Conservation (phyloP, 2,113 vertebrate species). For the Scytalopus superciliaris region DNA sequence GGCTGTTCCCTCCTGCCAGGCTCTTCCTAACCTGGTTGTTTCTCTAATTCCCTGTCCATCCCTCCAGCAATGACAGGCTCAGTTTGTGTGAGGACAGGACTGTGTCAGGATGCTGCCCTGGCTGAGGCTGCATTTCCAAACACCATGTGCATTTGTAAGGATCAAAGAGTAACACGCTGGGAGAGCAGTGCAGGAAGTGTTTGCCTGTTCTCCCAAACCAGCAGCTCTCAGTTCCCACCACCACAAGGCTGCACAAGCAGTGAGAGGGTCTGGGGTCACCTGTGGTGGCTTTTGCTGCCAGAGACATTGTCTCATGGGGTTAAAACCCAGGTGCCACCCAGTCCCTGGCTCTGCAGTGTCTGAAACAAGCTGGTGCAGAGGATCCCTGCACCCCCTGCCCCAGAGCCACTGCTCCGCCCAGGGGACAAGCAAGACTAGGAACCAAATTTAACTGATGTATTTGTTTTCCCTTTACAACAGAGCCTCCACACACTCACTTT, state of each 20-base stretch:
- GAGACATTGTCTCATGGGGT: rapidly evolving
- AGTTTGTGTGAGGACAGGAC: too few relatives aligned
- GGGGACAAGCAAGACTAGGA: rapidly evolving
- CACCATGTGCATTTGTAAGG: not conserved
- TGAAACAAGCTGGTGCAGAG: too few relatives aligned
- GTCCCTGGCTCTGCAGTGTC: not conserved
- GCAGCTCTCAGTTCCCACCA: not conserved
- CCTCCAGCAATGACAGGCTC: not conserved
- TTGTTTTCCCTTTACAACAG: not conserved
- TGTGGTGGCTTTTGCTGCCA: not conserved
- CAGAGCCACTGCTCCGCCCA: not conserved
- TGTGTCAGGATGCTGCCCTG: not conserved
- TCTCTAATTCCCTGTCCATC: not conserved
- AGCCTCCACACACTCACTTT: not conserved
- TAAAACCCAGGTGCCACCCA: not conserved
- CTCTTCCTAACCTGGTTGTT: not conserved
- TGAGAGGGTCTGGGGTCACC: not conserved
- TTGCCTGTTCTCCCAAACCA: not conserved
- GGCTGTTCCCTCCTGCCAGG: not conserved
- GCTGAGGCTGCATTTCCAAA: not conserved
- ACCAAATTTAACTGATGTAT: rapidly evolving
- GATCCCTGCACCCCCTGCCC: not conserved
- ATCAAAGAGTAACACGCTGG: not conserved
- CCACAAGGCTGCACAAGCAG: rapidly evolving
- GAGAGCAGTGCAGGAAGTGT: not conserved